Base-by-base conservation (phyloP, 2,888 invertebrate genomes). In the Phalera bucephala region DNA sequence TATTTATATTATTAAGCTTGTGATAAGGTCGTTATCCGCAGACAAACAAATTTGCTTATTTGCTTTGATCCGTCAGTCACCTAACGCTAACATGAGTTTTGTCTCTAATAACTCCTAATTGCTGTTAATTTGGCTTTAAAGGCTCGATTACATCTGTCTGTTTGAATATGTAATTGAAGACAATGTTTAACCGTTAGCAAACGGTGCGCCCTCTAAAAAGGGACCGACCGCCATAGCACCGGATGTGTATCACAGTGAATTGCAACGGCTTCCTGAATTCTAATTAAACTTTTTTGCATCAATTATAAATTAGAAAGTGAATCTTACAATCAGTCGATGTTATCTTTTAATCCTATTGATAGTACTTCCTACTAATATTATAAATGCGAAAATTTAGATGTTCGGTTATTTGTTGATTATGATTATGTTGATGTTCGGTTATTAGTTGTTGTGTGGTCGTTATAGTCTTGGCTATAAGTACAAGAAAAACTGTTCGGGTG, bases 151-250 rank as follows among this genome's bases (percentile, higher is more conserved):
- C 21, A 25, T 33, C 27, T 23, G 25, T 40, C 28, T 45, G 47
- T 52, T 55, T 50, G 40, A 63, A 56, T 52, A 44, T 54, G 64
- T 69, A 65, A 72, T 64, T 56, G 52, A 52, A 63, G 54, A 66
- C 62, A 60, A 57, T 55, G 49, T 40, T 52, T 48, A 64, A 77
- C 80, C 73, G 80, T 78, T 80, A 77, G 54, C 51, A 56, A 76
- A 73, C 72, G 75, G 72, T 64, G 49, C 52, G 70, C 62, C 72
- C 73, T 77, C 67, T 50, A 72, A 73, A 77, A 17, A 78, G 76
- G 75, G 74, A 64, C 70, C 57, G 45, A n/a, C 48, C 39, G 40
- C 38, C 33, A 23, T 47, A 36, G 45, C 50, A 59, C 73, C 78
- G 81, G 80, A 80, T 75, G 70, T 75, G 57, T 68, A 69, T 61